Conservation (phyloP, 2,888 invertebrate species). For the Sphecodes monilicornis region DNA sequence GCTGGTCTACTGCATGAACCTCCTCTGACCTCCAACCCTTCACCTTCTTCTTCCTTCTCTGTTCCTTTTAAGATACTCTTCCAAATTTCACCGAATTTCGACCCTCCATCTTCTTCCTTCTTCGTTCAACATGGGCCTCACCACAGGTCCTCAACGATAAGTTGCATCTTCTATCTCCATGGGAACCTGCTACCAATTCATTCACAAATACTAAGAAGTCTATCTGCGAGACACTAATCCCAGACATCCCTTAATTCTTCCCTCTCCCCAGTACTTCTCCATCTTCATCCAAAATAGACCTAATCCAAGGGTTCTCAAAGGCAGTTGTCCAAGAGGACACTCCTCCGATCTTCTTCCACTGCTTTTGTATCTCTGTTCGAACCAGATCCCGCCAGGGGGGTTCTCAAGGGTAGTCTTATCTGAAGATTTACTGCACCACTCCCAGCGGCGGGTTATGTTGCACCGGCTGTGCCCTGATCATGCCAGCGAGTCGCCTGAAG, state of each 20-base stretch:
- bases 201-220: slow-evolving; percentile 27
- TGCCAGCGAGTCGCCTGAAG: slow-evolving; percentile 83
- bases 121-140: too few species aligned
- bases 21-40: too few species aligned
- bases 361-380: background rate
- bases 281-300: background rate
- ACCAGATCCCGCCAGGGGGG: slow-evolving; percentile 3
- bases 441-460: slow-evolving; percentile 81
- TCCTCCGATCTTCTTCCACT: background rate
- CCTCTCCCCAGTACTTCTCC: background rate
- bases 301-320: background rate
- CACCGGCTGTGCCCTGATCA: slow-evolving; percentile 75
- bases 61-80: too few species aligned
- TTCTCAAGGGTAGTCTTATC: background rate
- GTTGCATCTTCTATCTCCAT: slow-evolving; percentile 2
- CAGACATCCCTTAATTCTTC: background rate
- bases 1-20: too few species aligned
- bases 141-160: too few species aligned
- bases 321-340: background rate
- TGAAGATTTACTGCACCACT: slow-evolving; percentile 77
- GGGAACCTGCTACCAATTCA: background rate
- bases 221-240: background rate
- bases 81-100: too few species aligned
- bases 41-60: too few species aligned
- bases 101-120: too few species aligned